Conservation (phyloP, 2,888 invertebrate genomes). For the Agonopterix arenella region DNA sequence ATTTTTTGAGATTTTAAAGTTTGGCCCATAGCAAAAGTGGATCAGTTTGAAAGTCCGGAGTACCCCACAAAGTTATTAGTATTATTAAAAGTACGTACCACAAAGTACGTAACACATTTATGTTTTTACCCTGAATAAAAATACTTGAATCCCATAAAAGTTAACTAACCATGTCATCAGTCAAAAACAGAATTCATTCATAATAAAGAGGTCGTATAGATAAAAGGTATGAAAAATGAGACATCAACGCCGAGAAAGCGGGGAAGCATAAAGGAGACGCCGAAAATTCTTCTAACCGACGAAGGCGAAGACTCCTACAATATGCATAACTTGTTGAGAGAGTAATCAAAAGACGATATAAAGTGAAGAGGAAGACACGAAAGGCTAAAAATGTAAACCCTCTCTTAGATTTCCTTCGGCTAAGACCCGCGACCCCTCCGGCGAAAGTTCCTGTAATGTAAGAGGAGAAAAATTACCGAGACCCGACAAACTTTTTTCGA, state of each 20-base stretch:
- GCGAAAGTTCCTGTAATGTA: conserved; percentile 67
- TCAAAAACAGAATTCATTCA: conserved; percentile 52
- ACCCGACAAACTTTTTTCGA: conserved; percentile 71
- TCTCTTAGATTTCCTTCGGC: conserved; percentile 68
- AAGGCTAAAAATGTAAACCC: conserved; percentile 75
- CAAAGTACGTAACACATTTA: background rate
- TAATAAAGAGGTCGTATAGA: conserved; percentile 48
- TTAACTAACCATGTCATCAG: conserved; percentile 41
- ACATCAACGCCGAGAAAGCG: conserved; percentile 49
- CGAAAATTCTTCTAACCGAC: conserved; percentile 58
- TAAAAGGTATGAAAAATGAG: conserved; percentile 60
- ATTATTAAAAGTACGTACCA: background rate
- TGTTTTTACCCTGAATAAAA: background rate
- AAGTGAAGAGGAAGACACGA: conserved; percentile 71
- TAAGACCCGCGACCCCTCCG: conserved; percentile 59
- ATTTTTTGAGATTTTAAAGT: too few relatives aligned
- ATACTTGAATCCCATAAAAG: conserved; percentile 18
- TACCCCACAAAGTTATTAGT: too few relatives aligned
- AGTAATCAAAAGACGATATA: conserved; percentile 77
- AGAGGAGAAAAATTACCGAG: conserved; percentile 75
- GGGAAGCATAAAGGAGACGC: conserved; percentile 41
- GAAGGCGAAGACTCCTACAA: conserved; percentile 61
- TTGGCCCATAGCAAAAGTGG: too few relatives aligned
- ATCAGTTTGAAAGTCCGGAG: too few relatives aligned
- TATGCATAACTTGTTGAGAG: conserved; percentile 76